Base-by-base conservation (phyloP, 1,140 invertebrate species). In the Ptiloglossa arizonensis region DNA sequence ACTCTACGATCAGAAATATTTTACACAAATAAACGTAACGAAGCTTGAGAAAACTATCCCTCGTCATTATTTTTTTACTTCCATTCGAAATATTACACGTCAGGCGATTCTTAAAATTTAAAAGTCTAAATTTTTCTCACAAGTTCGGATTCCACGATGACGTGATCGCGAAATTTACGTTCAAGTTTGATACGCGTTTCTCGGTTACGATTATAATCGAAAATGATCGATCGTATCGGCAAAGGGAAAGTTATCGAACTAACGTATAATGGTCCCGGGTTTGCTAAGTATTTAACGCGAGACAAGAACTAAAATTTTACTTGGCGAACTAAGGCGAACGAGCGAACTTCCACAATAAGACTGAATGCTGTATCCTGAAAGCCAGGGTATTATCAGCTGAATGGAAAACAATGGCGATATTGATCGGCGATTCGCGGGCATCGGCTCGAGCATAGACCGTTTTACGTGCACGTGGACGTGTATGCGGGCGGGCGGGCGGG, bases 381-480 rank as follows among this genome's bases (percentile, higher is more conserved):
- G 52, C 68, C 38, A 35, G 27, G 56, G 60, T 48, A 85, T 85
- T 85, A 84, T 84, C 82, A 81, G 81, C 68, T 57, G 82, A 84
- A 85, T 84, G 68, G 83, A 84, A 85, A 85, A 85, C 83, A 85
- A 85, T 85, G 78, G 82, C 56, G 78, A 78, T 85, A 85, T 85
- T 62, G 83, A 85, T 85, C 83, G 78, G n/a, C 67, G 73, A 81
- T 85, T 85, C 72, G 78, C 71, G 52, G 67, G 75, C 59, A 70
- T 84, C 66, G 54, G 56, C 68, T 68, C 75, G 50, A 69, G 29
- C 63, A 3, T 50, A 69, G 44, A 24, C 54, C 64, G 5, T 38
- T 54, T 41, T 44, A 19, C 48, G 11, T 22, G 22, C 19, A 9
- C 41, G 54, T 56, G 56, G 41, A 50, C 48, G 27, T 24, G 44